Base-by-base conservation (phyloP, 2,888 invertebrate genomes). In the Cacoxenus indagator region DNA sequence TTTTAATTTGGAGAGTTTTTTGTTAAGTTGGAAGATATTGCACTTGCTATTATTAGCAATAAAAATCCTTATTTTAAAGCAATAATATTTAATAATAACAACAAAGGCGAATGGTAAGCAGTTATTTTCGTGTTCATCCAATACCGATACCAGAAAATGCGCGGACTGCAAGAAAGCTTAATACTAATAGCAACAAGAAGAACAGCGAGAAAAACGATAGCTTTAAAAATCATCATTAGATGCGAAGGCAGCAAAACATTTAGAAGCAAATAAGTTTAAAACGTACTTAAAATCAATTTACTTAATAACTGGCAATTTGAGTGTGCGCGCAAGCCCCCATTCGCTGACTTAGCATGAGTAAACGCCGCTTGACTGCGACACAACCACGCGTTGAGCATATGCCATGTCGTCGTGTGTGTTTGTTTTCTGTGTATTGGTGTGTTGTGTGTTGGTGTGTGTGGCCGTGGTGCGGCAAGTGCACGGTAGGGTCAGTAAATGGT, bases 231-330 rank as follows among this genome's bases (percentile, higher is more conserved):
- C 5, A 62, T 45, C 45, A 62, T 62, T 62, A 62, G 61, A 62
- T 6, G 61, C 14, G 45, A 62, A 55, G 71, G 70, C 82, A 77
- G 70, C 82, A 82, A 82, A 80, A 78, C 81, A 82, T 81, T 82
- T 82, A 81, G 73, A 82, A 69, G 76, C 59, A 83, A 84, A 86
- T 82, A 79, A 81, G 84, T 84, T 85, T 71, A 77, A 84, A 84
- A 81, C 77, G 81, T 87, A 86, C 86, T 87, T 87, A 87, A 87
- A 87, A 86, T 87, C 87, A 87, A 87, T 87, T 87, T 87, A 86
- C 85, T 87, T 87, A 87, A 87, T 87, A 87, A 85, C 86, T 78
- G 82, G 84, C 84, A 85, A 86, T 87, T 87, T 87, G 83, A 85
- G 82, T 75, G 84, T 78, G 79, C 79, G 81, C 78, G 75, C 77